Conservation (phyloP, 1,140 invertebrate species). For the Penaeus indicus region DNA sequence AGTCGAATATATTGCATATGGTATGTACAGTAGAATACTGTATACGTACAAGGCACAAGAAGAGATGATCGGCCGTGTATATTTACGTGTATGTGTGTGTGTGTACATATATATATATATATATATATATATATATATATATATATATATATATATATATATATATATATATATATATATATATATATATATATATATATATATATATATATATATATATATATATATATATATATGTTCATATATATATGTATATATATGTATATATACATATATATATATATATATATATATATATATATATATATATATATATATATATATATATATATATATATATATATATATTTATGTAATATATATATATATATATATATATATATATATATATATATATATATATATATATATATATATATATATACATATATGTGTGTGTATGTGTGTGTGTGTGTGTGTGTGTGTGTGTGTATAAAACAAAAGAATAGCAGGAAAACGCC, state of each 20-base stretch:
- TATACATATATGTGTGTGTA: conserved; percentile 14
- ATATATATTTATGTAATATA: too few species aligned
- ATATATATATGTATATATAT: not conserved
- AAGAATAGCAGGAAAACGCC: not conserved
- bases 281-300: conserved; percentile 20
- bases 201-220: conserved; percentile 2
- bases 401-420: conserved; percentile 14
- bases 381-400: conserved; percentile 14
- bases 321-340: conserved; percentile 14
- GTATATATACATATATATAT: conserved; percentile 2
- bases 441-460: not conserved
- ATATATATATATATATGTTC: not conserved
- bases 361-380: conserved; percentile 14
- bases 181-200: not conserved
- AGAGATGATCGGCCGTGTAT: not conserved
- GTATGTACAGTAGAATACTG: too few species aligned
- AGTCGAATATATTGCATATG: too few species aligned
- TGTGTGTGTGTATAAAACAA: not conserved
- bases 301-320: conserved; percentile 18
- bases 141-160: conserved; percentile 15
- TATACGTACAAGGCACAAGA: too few species aligned
- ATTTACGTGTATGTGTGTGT: not conserved
- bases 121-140: conserved; percentile 26
- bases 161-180: conserved; percentile 16
- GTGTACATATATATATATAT: conserved; percentile 2